Evolutionary conservation across 2,797 vertebrate genomes (phyloP), one percentile per base, ranked within the genome.

Genomic region (Lacerta bilineata): DNA sequence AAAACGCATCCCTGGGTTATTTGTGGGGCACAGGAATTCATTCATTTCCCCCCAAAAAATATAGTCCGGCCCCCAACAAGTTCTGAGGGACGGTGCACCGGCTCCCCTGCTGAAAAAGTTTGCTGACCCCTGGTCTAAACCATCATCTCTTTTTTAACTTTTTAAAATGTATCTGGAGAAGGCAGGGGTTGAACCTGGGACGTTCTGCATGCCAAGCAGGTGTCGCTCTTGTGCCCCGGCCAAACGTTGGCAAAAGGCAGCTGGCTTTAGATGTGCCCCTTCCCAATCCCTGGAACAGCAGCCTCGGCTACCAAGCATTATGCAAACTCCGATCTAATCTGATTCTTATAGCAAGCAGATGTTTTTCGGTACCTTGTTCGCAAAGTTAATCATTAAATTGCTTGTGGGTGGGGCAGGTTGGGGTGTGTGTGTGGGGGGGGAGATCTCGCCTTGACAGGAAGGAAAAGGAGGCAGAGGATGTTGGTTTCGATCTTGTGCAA

Each of bases 341-440:
- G 74, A 46, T 64, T 77, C 46, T 72, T 9, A 17, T 9, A 25
- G 75, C 61, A 55, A 69, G 72, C 88, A 61, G 72, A 33, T 82
- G 71, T 43, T 77, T 71, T 82, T 59, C 71, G 43, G 74, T 23
- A 55, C 61, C 88, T 81, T 27, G 59, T 15, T 68, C 50, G 1
- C 80, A 64, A 39, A 64, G 85, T 87, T 90, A 90, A 90, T 90
- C 39, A 87, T 87, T 87, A 87, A 74, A 74, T n/a, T 23, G 25
- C 8, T 8, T 27, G 8, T 4, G 11, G 27, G 10, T 23, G 66
- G 29, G 64, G 43, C 13, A 43, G 15, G 13, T 20, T n/a, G 29
- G 8, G 25, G 33, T 33, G 33, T 33, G 33, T 33, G 33, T 33
- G 33, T 33, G 5, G 25, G 18, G 13, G 8, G 1, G n/a, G 29